These are phyloP conservation scores for Reticulitermes speratus DNA, from an alignment of 1,140 invertebrate species.

Conservation along the genomic window DNA sequence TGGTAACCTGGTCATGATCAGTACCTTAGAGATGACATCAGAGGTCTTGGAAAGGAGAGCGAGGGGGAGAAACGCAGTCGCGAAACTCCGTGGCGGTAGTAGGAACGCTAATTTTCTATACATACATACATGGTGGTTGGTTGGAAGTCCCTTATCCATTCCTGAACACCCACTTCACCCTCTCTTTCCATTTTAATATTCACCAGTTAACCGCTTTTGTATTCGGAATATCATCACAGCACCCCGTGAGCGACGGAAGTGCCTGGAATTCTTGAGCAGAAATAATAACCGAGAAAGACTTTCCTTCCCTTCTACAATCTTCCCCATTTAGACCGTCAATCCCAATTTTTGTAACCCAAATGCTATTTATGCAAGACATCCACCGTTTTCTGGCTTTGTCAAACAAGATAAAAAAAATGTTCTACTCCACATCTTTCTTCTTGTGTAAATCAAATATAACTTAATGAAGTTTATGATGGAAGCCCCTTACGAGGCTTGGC, in stretches of 20 bases:
- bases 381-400: slow-evolving; percentile 27
- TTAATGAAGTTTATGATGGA: slow-evolving; percentile 32
- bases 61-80: neutral
- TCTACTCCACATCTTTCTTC: slow-evolving; percentile 9
- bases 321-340: slow-evolving; percentile 26
- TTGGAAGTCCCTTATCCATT: too few species aligned
- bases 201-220: slow-evolving; percentile 29
- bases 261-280: slow-evolving; percentile 32
- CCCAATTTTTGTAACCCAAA: slow-evolving; percentile 32
- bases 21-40: too few species aligned
- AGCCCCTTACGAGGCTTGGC: neutral
- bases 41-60: neutral
- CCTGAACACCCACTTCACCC: neutral
- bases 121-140: neutral
- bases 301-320: slow-evolving; percentile 18
- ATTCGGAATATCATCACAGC: slow-evolving; percentile 21
- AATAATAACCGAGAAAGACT: slow-evolving; percentile 31
- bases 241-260: slow-evolving; percentile 23
- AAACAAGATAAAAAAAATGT: slow-evolving; percentile 31
- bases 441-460: slow-evolving; percentile 34
- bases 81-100: neutral
- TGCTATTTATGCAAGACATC: slow-evolving; percentile 35
- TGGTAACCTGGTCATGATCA: slow-evolving; percentile 18
- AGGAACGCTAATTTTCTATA: neutral
- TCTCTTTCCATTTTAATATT: slow-evolving; percentile 22